phyloP scores from a whole-genome alignment of 2,888 invertebrate genomes.

The Digitonthophagus gazella region DNA sequence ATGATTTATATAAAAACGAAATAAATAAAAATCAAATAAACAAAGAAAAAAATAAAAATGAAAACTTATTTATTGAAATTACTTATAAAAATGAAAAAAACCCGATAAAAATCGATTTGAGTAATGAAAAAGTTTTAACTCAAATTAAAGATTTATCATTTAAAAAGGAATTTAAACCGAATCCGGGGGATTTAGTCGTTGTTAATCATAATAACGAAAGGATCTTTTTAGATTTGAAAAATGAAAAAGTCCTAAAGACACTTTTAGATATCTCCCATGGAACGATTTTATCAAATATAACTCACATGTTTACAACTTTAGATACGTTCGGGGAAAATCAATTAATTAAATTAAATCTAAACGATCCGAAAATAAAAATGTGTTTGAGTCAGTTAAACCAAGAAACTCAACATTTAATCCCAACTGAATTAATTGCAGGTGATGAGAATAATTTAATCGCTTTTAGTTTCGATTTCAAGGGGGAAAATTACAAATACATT shows the following conservation, averaged over 20 bases:
- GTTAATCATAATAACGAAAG: neutral
- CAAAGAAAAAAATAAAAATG: too few relatives aligned
- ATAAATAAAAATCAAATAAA: too few relatives aligned
- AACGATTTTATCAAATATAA: neutral
- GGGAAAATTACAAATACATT: neutral
- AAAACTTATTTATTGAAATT: too few relatives aligned
- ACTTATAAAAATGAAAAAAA: neutral
- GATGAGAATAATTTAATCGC: too few relatives aligned
- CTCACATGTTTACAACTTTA: neutral
- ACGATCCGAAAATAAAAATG: conserved; percentile 1
- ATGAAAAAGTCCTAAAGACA: neutral
- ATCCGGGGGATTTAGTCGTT: neutral
- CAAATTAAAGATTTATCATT: neutral
- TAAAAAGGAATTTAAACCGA: neutral
- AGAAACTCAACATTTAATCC: neutral
- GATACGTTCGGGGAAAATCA: neutral
- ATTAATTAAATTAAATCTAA: conserved; percentile 9
- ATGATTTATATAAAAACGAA: too few relatives aligned
- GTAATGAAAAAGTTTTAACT: neutral
- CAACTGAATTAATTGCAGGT: too few relatives aligned
- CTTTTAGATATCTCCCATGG: neutral
- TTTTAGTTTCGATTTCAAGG: neutral
- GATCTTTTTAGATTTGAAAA: conserved; percentile 11
- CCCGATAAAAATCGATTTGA: neutral
- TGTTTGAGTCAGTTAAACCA: neutral